Conservation (phyloP, 2,113 vertebrate genomes). For the Pungitius pungitius region DNA sequence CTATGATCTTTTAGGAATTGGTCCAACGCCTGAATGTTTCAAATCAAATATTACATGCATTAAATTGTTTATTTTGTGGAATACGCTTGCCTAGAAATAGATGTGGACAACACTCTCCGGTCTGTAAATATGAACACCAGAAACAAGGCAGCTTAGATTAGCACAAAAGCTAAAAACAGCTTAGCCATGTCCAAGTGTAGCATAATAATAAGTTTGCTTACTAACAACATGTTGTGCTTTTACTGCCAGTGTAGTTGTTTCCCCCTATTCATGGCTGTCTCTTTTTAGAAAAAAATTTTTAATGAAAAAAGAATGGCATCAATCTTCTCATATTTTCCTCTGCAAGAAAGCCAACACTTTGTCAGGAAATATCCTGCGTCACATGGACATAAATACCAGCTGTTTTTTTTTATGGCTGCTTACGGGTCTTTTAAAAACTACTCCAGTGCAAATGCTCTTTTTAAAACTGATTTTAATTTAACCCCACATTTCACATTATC, state of each 20-base stretch:
- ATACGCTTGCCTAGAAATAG: neutral
- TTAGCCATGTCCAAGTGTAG: neutral
- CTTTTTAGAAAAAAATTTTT: neutral
- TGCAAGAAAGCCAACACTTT: neutral
- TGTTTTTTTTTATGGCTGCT: neutral
- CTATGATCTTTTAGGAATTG: neutral
- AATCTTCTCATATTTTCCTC: neutral
- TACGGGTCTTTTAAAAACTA: neutral
- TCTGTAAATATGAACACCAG: neutral
- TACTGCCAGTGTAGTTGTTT: neutral
- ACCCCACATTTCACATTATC: constrained; percentile 11
- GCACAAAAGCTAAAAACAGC: neutral
- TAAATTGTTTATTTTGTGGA: neutral
- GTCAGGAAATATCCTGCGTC: neutral
- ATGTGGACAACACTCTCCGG: neutral
- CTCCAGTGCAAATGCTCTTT: neutral
- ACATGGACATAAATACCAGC: neutral
- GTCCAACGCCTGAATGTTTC: neutral
- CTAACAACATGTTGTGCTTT: neutral
- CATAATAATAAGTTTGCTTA: neutral
- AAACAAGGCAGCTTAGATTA: neutral
- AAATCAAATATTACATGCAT: neutral
- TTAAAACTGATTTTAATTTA: neutral
- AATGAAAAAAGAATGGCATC: neutral
- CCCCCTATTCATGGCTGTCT: neutral